Evolutionary conservation across 2,888 invertebrate species (phyloP).

Genomic region (Cabera pusaria): DNA sequence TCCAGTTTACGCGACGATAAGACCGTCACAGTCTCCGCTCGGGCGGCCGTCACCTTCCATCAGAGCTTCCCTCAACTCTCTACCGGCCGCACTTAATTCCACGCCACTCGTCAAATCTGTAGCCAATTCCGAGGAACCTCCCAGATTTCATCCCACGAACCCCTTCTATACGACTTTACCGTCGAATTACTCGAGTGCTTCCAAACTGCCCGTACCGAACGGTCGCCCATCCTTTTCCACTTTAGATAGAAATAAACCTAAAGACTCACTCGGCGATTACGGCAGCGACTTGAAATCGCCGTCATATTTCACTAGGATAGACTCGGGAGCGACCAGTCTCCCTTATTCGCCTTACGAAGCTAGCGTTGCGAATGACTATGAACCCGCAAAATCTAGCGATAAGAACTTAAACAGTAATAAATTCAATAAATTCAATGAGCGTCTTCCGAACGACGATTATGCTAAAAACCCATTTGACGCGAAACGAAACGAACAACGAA

Average conservation of each 20-base stretch:
- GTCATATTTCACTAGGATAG: conserved; percentile 50
- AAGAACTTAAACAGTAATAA: conserved; percentile 45
- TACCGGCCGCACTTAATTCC: conserved; percentile 59
- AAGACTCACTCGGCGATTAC: conserved; percentile 51
- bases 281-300: conserved; percentile 57
- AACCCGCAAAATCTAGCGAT: conserved; percentile 40
- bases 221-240: conserved; percentile 56
- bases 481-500: conserved; percentile 44
- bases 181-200: conserved; percentile 66
- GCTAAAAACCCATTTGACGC: conserved; percentile 65
- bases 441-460: conserved; percentile 47
- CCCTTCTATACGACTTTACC: conserved; percentile 78
- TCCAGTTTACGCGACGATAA: conserved; percentile 73
- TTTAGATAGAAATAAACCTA: conserved; percentile 68
- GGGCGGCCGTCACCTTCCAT: conserved; percentile 50
- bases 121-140: conserved; percentile 53
- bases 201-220: conserved; percentile 73
- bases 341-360: conserved; percentile 47
- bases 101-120: conserved; percentile 62
- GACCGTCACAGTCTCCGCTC: conserved; percentile 58
- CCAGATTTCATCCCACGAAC: conserved; percentile 73
- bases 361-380: conserved; percentile 49
- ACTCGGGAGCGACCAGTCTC: conserved; percentile 55
- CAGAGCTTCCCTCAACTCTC: conserved; percentile 57
- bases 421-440: conserved; percentile 44